These are phyloP conservation scores for Hyperoplus lanceolatus DNA, from an alignment of 2,797 vertebrate genomes.

Conservation along the genomic window DNA sequence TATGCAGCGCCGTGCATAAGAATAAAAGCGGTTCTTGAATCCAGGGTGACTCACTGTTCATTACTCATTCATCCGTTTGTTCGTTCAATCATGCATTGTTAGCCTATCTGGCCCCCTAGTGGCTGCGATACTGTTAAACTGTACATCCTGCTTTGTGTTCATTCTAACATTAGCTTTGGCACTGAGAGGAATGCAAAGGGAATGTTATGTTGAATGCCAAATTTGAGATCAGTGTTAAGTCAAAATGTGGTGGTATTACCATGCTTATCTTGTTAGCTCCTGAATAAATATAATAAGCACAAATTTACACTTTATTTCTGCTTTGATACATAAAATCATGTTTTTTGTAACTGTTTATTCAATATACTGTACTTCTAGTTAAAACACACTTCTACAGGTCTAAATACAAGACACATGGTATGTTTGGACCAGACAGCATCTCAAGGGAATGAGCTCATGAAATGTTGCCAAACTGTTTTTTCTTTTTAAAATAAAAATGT, in stretches of 20 bases:
- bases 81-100: constrained; percentile 27
- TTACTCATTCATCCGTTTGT: constrained; percentile 32
- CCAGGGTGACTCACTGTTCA: constrained; percentile 39
- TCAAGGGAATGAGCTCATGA: neutral
- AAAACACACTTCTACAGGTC: neutral
- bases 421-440: too few species aligned
- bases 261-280: neutral
- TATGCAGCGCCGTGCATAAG: neutral
- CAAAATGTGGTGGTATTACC: neutral
- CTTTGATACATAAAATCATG: constrained; percentile 8
- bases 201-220: neutral
- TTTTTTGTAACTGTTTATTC: constrained; percentile 2
- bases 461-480: neutral
- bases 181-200: neutral
- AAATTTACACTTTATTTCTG: neutral
- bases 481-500: neutral
- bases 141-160: neutral
- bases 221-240: neutral
- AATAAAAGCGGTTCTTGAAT: constrained; percentile 16
- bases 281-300: neutral
- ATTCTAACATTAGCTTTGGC: neutral
- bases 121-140: constrained; percentile 23
- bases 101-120: constrained; percentile 63
- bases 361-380: neutral
- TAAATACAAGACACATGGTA: neutral